Base-by-base conservation (phyloP, 2,797 vertebrate genomes). In the Rhinophrynus dorsalis region DNA sequence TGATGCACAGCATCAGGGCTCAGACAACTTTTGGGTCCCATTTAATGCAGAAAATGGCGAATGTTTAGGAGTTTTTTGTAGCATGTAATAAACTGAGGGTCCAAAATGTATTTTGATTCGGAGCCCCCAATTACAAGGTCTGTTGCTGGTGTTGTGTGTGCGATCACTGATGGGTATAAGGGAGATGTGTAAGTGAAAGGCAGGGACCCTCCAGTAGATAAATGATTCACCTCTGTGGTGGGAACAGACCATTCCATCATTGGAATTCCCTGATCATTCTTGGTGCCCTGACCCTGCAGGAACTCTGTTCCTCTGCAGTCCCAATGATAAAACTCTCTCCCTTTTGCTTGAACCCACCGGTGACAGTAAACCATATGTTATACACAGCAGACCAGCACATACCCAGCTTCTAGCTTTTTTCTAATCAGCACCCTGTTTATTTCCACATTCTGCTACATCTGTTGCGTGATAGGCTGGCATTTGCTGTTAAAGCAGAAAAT, bases 401-500 rank as follows among this genome's bases (percentile, higher is more conserved):
- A 2, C 3, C 57, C 18, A 10, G 50, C 5, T 3, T 5, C 57
- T 15, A 10, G 50, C 5, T 1, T 56, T 35, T 55, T 23, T 44
- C 44, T 71, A 75, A 63, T 42, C 38, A 63, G 38, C 63, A 76
- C 42, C 67, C 71, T 78, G 68, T 84, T 89, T 87, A 83, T 88
- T 85, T 87, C 79, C 72, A 81, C 82, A 80, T 77, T 82, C 79
- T 56, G 52, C 74, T 40, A 54, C 78, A 84, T 86, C 81, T 83
- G 79, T 81, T 81, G 80, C 74, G 59, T 54, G 66, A 86, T 82
- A 85, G 79, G 78, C 82, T 85, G 83, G 85, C 86, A 88, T 90
- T 85, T 88, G 88, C 90, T 90, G 88, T 80, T 90, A 90, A 89
- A 90, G 86, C 90, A 90, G 83, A 93, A 90, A 92, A 92, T 93